A percentile compares a stretch with the other conserved stretches of the same genome.
Conservation (phyloP, 2,797 vertebrate genomes). For the Catharus ustulatus region DNA sequence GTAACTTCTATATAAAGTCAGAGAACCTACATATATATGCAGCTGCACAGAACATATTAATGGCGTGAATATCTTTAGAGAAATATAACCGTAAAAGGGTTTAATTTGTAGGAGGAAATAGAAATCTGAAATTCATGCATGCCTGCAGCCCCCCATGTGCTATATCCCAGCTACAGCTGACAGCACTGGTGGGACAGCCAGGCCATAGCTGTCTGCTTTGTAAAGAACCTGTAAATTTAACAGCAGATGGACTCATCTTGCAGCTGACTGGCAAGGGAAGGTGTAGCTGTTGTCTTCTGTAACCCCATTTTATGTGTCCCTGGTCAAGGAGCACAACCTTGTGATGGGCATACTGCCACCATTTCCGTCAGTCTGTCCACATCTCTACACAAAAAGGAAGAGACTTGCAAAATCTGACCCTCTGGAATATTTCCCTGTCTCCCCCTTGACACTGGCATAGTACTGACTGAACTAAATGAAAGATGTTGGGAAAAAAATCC, state of each 20-base stretch:
- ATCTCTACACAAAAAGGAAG: background rate
- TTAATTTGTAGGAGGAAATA: constrained; percentile 46
- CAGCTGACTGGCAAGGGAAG: background rate
- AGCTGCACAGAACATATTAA: constrained; percentile 26
- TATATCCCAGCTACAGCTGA: background rate
- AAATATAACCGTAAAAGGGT: background rate
- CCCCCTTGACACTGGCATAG: background rate
- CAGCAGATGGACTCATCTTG: background rate
- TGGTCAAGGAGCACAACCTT: background rate
- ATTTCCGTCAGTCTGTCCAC: background rate
- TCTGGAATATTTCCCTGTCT: background rate
- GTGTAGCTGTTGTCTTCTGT: background rate
- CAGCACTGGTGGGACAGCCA: background rate
- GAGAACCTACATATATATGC: background rate
- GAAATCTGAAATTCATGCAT: constrained; percentile 12
- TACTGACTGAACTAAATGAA: background rate
- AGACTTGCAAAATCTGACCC: background rate
- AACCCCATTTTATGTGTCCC: background rate
- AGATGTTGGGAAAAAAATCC: constrained; percentile 15
- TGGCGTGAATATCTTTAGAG: constrained; percentile 6
- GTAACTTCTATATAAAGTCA: constrained; percentile 7
- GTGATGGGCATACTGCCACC: background rate
- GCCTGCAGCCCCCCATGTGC: background rate
- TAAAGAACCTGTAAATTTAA: constrained; percentile 4
- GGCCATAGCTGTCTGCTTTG: background rate